Evolutionary conservation across 2,113 vertebrate genomes (phyloP).

Genomic region (Nannospalax galili): DNA sequence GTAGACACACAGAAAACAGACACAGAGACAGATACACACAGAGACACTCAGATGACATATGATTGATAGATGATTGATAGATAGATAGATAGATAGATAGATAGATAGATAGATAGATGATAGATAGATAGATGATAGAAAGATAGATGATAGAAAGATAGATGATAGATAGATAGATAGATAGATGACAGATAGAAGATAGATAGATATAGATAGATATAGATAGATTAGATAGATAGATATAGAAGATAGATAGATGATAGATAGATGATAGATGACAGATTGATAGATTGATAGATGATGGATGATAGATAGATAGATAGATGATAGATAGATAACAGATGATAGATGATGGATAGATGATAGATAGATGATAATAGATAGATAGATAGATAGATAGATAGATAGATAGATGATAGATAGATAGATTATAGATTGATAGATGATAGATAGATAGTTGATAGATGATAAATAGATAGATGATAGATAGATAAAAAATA

Average conservation of each 20-base stretch:
- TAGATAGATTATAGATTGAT: not conserved
- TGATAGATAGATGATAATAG: not conserved
- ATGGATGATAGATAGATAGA: not conserved
- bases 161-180: not conserved
- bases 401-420: too few relatives aligned
- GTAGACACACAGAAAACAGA: not conserved
- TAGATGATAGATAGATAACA: not conserved
- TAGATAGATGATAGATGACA: not conserved
- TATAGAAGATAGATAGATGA: not conserved
- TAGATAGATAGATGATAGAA: too few relatives aligned
- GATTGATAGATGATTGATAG: too few relatives aligned
- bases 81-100: too few relatives aligned
- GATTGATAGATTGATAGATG: not conserved
- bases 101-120: too few relatives aligned
- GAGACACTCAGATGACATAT: too few relatives aligned
- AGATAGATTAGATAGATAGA: not conserved
- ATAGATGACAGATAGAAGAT: not conserved
- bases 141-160: too few relatives aligned
- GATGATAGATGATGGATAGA: too few relatives aligned
- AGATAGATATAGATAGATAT: not conserved
- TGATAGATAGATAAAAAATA: not conserved
- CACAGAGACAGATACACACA: too few relatives aligned
- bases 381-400: not conserved
- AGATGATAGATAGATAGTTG: not conserved
- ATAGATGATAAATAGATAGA: not conserved